Evolutionary conservation across 2,113 vertebrate genomes (phyloP).

Genomic region (Nematolebias whitei): DNA sequence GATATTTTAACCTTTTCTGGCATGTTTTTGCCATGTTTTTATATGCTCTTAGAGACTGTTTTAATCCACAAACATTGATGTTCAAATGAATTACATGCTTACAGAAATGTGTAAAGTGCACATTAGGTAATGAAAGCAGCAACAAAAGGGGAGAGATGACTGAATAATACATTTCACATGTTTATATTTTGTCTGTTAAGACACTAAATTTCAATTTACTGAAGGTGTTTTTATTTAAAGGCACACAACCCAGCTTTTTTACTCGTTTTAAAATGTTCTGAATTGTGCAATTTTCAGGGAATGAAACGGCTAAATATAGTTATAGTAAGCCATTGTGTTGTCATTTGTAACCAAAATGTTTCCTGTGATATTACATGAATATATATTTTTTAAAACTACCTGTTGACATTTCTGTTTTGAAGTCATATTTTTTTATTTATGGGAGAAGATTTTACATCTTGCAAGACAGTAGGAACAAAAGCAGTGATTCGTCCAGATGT

Average conservation of each 20-base stretch:
- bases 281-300: constrained; percentile 17
- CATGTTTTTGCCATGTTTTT: background rate
- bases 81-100: background rate
- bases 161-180: constrained; percentile 7
- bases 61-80: background rate
- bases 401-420: background rate
- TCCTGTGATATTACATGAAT: background rate
- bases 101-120: background rate
- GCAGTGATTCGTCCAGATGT: background rate
- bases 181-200: background rate
- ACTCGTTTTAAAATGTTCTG: constrained; percentile 6
- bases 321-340: background rate
- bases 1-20: too few relatives aligned
- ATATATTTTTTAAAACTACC: constrained; percentile 10
- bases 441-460: background rate
- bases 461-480: background rate
- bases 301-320: constrained; percentile 9
- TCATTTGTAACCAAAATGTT: constrained; percentile 16
- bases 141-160: constrained; percentile 16
- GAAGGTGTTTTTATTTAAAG: background rate
- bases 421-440: background rate
- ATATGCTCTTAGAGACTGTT: background rate
- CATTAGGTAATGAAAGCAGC: background rate
- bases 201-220: constrained; percentile 4
- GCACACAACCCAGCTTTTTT: background rate